phyloP scores from a whole-genome alignment of 2,113 vertebrate genomes.

The Aegithalos caudatus region DNA sequence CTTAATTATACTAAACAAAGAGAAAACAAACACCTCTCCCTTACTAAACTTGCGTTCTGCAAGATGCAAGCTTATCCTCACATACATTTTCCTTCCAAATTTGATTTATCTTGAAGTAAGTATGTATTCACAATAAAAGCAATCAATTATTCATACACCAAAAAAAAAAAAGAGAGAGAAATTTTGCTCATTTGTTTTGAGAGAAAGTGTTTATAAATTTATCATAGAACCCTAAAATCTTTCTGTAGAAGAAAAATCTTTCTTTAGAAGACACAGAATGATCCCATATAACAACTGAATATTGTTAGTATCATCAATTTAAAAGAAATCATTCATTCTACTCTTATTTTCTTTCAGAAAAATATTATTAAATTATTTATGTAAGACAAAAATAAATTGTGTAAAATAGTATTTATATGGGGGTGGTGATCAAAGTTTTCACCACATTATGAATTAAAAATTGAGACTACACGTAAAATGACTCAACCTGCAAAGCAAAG shows the following conservation, averaged over 20 bases:
- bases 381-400: background rate
- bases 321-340: background rate
- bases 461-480: background rate
- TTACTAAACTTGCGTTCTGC: background rate
- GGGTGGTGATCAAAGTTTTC: background rate
- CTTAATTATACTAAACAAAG: background rate
- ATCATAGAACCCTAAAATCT: background rate
- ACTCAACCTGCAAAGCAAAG: background rate
- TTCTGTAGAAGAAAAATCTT: background rate
- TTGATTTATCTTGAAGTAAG: background rate
- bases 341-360: background rate
- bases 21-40: background rate
- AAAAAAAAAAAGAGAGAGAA: background rate
- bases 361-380: background rate
- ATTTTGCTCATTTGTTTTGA: background rate
- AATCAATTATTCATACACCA: background rate
- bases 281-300: background rate
- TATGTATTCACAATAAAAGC: background rate
- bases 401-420: background rate
- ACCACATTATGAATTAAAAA: background rate
- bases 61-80: background rate
- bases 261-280: background rate
- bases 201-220: background rate
- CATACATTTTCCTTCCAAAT: background rate
- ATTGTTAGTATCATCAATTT: background rate